Conservation (phyloP, 1,140 invertebrate species). For the Globodera ellingtonae region DNA sequence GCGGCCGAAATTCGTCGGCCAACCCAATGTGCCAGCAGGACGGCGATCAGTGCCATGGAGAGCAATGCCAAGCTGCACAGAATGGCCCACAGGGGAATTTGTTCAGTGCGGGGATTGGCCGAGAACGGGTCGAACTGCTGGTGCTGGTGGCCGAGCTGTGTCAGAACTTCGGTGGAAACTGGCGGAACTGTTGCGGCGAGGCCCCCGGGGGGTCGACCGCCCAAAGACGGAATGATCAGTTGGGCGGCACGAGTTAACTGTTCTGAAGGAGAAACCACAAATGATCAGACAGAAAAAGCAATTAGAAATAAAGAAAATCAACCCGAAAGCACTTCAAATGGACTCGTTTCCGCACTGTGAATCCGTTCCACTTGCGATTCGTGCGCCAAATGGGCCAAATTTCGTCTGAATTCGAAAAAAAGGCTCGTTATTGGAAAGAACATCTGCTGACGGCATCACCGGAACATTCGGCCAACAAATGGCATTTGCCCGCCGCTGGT, state of each 20-base stretch:
- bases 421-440: neutral
- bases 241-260: neutral
- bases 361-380: constrained; percentile 10
- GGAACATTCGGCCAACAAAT: constrained; percentile 13
- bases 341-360: neutral
- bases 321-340: constrained; percentile 26
- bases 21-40: constrained; percentile 19
- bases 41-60: constrained; percentile 13
- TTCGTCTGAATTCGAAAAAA: constrained; percentile 8
- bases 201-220: no score
- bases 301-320: neutral
- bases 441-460: neutral
- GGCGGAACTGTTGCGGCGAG: neutral
- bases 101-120: constrained; percentile 2
- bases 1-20: neutral
- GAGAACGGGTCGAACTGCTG: constrained; percentile 7
- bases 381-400: constrained; percentile 11
- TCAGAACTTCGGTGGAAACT: neutral
- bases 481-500: neutral
- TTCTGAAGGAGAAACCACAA: neutral
- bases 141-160: neutral
- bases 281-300: neutral
- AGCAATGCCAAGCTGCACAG: constrained; percentile 12
- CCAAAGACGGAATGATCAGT: neutral
- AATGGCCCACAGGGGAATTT: constrained; percentile 30